phyloP scores from a whole-genome alignment of 2,888 invertebrate species.

The Chouioia cunea region DNA sequence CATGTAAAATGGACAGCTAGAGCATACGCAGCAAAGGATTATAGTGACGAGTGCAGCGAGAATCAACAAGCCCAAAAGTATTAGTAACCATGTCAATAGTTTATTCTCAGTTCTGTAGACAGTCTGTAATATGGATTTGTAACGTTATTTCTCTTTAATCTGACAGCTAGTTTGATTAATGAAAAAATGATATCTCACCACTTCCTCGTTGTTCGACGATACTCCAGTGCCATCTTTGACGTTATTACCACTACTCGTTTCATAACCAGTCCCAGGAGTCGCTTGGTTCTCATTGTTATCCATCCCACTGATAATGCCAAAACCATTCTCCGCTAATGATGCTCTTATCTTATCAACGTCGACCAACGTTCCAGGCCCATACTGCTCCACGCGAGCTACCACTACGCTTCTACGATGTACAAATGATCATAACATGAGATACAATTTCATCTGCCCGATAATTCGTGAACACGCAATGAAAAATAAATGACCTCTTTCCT shows the following conservation, averaged over 20 bases:
- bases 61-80: conserved; percentile 81
- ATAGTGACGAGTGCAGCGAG: conserved; percentile 79
- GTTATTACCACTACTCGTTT: conserved; percentile 28
- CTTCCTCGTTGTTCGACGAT: conserved; percentile 56
- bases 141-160: conserved; percentile 3
- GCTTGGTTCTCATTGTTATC: conserved; percentile 41
- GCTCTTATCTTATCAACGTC: conserved; percentile 65
- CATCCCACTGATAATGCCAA: conserved; percentile 61
- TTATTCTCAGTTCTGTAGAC: conserved; percentile 81
- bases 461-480: conserved; percentile 4
- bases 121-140: conserved; percentile 71
- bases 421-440: too few relatives aligned
- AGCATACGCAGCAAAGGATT: conserved; percentile 86
- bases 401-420: conserved; percentile 61
- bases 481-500: conserved; percentile 56
- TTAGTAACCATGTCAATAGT: conserved; percentile 81
- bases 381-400: conserved; percentile 64
- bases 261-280: conserved; percentile 7
- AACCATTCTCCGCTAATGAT: conserved; percentile 63
- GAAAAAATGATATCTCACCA: conserved; percentile 54
- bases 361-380: conserved; percentile 59
- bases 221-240: conserved; percentile 48
- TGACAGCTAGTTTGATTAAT: not conserved
- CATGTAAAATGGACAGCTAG: conserved; percentile 86
- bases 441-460: not conserved